Percentiles rank a stretch among this genome's conserved stretches.
phyloP scores from a whole-genome alignment of 2,888 invertebrate genomes.

The Heliconius erato region DNA sequence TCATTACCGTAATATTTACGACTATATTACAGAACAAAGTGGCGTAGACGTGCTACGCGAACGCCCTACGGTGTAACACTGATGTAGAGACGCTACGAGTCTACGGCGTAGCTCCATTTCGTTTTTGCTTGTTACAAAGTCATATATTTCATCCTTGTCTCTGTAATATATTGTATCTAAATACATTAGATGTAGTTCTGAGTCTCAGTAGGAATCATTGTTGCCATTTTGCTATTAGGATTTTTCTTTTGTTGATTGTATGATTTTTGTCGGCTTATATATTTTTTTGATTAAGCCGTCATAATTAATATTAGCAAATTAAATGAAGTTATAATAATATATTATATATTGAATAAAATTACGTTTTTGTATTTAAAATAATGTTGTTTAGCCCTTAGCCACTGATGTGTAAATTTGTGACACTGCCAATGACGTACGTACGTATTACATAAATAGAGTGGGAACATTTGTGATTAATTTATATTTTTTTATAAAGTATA shows the following conservation, averaged over 20 bases:
- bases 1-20: conserved; percentile 60
- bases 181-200: conserved; percentile 69
- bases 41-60: conserved; percentile 74
- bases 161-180: conserved; percentile 65
- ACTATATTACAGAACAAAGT: conserved; percentile 42
- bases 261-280: conserved; percentile 46
- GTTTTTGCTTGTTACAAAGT: conserved; percentile 48
- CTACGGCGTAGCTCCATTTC: conserved; percentile 54
- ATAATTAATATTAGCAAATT: too few species aligned
- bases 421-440: too few species aligned
- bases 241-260: conserved; percentile 56
- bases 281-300: neutral
- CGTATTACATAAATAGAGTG: too few species aligned
- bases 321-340: too few species aligned
- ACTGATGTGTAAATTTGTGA: too few species aligned
- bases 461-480: too few species aligned
- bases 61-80: conserved; percentile 70
- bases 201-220: conserved; percentile 75
- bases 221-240: conserved; percentile 69
- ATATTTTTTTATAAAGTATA: too few species aligned
- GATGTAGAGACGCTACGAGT: conserved; percentile 71
- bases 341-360: too few species aligned
- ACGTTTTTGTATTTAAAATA: too few species aligned
- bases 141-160: conserved; percentile 61
- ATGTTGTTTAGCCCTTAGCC: too few species aligned